Evolutionary conservation across 2,888 invertebrate genomes (phyloP).

Genomic region (Tricholauxania praeusta): DNA sequence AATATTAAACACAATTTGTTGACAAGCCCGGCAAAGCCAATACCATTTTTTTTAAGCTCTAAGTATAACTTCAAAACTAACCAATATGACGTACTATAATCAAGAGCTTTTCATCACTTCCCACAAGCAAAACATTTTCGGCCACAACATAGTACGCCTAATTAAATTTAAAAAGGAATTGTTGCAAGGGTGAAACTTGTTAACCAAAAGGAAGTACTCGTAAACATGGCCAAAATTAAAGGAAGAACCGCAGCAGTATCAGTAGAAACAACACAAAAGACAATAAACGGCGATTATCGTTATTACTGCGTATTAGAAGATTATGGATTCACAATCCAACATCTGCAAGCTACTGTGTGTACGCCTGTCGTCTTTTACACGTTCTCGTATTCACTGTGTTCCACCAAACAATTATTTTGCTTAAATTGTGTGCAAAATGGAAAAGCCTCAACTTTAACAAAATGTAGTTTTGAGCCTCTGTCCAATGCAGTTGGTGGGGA

Average conservation of each 20-base stretch:
- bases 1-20: no score
- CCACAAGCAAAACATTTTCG: no score
- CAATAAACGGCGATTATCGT: conserved; percentile 36
- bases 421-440: conserved; percentile 11
- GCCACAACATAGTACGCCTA: background rate
- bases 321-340: conserved; percentile 11
- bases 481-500: no score
- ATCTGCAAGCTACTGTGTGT: conserved; percentile 8
- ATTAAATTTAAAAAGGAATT: conserved; percentile 16
- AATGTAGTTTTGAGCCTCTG: no score
- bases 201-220: background rate
- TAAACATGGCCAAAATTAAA: background rate
- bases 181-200: background rate
- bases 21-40: no score
- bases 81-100: no score
- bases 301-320: conserved; percentile 36
- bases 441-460: conserved; percentile 1
- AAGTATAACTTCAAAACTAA: no score
- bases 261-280: background rate
- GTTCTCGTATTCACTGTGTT: background rate
- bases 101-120: no score
- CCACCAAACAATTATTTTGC: conserved; percentile 29
- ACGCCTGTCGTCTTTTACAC: background rate
- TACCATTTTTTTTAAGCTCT: no score
- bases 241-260: background rate